Base-by-base conservation (phyloP, 2,797 vertebrate species). In the Myoxocephalus aenaeus region DNA sequence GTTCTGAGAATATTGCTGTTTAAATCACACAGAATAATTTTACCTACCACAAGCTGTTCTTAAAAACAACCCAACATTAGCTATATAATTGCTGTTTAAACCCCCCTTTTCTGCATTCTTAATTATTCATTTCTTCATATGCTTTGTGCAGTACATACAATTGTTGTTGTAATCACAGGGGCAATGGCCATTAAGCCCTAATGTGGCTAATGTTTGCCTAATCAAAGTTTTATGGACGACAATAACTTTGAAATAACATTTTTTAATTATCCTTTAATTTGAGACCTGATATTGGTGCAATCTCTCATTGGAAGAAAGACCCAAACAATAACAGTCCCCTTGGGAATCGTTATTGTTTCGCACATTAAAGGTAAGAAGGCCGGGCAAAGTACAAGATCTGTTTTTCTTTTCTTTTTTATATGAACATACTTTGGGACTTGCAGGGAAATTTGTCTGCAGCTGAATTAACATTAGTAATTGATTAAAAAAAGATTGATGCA, bases 201-300 rank as follows among this genome's bases (percentile, higher is more conserved):
- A 95, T 95, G 87, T 93, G 96, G 96, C 96, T 97, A 98, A 97
- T 98, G 96, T 97, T 96, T 94, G 95, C 96, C 96, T 97, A 97
- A 99, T 99, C 97, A 98, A 97, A 97, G 96, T 97, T 99, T 98
- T 98, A 99, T 98, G 96, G 96, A 96, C 94, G 93, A 96, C 97
- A 97, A 98, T 98, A 96, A 96, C 96, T 97, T 96, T 96, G 93
- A 98, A 97, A 97, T 96, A 98, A 98, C 96, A 97, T 97, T 97
- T 97, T 97, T 97, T 98, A 97, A 97, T 98, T 98, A 98, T 96
- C 95, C 96, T 96, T 97, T 97, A 96, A 98, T 97, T 96, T 96
- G 96, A 96, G 96, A 95, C 91, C 92, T 89, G 95, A 96, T 96
- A 97, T 96, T 96, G 96, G 93, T 94, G 96, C 94, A 95, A 97